A percentile compares a stretch with the other conserved stretches of the same genome.
Conservation (phyloP, 2,888 invertebrate species). For the Pachliopta kotzebuea region DNA sequence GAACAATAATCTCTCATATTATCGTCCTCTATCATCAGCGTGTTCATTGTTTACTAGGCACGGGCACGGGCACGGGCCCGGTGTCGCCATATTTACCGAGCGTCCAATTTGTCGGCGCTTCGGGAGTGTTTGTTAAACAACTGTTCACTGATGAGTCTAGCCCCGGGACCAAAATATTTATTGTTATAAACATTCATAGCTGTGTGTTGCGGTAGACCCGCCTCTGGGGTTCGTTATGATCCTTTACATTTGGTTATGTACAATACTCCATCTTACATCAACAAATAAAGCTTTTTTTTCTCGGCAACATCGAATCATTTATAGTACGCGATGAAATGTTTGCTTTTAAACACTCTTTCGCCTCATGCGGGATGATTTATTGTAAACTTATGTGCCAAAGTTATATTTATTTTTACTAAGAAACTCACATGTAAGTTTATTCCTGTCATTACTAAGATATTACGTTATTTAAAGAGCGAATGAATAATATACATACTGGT, state of each 20-base stretch:
- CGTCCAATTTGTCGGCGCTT: slow-evolving; percentile 50
- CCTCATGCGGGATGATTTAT: not conserved
- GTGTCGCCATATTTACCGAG: slow-evolving; percentile 33
- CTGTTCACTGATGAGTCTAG: slow-evolving; percentile 39
- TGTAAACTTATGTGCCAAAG: not conserved
- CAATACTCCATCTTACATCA: slow-evolving; percentile 29
- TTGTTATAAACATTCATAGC: slow-evolving; percentile 43
- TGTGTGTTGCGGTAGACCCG: slow-evolving; percentile 36
- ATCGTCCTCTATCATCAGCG: slow-evolving; percentile 23
- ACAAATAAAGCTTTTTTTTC: slow-evolving; percentile 29
- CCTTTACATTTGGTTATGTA: slow-evolving; percentile 36
- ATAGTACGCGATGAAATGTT: slow-evolving; percentile 15
- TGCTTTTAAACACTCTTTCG: not conserved
- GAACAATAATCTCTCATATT: slow-evolving; percentile 18
- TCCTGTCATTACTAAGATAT: not conserved
- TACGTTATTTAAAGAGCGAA: not conserved
- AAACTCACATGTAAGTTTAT: not conserved
- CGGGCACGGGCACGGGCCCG: slow-evolving; percentile 19
- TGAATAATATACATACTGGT: not conserved
- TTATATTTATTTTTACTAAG: not conserved
- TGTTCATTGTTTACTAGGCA: slow-evolving; percentile 26
- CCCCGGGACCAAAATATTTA: slow-evolving; percentile 40
- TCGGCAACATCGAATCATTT: slow-evolving; percentile 25
- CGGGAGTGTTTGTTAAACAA: slow-evolving; percentile 53
- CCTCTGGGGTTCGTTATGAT: slow-evolving; percentile 31